Evolutionary conservation across 2,113 vertebrate species (phyloP).

Genomic region (Mystacornis crossleyi): DNA sequence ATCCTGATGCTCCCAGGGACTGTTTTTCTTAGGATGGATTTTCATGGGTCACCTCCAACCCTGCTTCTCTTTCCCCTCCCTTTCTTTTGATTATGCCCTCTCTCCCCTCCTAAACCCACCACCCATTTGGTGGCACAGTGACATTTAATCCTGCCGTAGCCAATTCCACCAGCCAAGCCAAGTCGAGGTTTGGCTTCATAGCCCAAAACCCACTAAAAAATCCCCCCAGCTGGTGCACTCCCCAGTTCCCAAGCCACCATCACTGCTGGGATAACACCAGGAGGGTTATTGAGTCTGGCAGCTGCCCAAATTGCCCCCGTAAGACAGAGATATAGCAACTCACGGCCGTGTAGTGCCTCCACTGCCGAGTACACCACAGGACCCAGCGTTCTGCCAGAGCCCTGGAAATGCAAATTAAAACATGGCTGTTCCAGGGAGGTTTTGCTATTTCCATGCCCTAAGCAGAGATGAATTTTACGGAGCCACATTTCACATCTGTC

Average conservation of each 20-base stretch:
- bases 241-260: not conserved
- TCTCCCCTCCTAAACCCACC: not conserved
- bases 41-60: not conserved
- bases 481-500: not conserved
- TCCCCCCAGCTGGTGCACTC: not conserved
- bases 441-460: not conserved
- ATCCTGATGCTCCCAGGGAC: not conserved
- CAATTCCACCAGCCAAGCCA: not conserved
- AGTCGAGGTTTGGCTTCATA: not conserved
- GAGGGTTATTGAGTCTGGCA: not conserved
- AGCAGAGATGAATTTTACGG: rapidly evolving
- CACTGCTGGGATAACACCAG: not conserved
- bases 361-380: not conserved
- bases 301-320: not conserved
- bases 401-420: not conserved
- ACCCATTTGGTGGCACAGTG: not conserved
- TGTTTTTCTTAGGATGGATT: not conserved
- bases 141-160: not conserved
- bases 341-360: not conserved
- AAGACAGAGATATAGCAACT: not conserved
- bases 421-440: not conserved
- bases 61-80: not conserved
- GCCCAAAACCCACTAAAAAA: not conserved
- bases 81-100: not conserved
- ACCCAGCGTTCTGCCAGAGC: not conserved